Percentiles rank a stretch among this genome's conserved stretches.
These are phyloP conservation scores for Carassius carassius DNA, from an alignment of 2,113 vertebrate species.

Conservation along the genomic window DNA sequence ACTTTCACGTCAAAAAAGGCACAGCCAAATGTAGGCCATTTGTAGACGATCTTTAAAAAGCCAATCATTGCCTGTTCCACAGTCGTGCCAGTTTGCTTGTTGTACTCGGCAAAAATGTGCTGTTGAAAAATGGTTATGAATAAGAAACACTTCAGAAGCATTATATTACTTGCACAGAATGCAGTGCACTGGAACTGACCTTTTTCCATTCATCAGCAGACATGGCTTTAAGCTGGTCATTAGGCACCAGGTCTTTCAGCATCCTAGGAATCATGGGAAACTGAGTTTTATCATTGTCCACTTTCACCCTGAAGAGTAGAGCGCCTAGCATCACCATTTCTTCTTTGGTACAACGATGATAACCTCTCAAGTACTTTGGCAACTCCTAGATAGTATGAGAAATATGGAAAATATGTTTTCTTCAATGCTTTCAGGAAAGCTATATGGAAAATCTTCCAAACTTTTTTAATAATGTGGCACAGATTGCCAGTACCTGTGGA, in stretches of 20 bases:
- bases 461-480: not conserved
- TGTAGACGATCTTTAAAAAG: slow-evolving; percentile 83
- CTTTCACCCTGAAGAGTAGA: slow-evolving; percentile 84
- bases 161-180: not conserved
- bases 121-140: slow-evolving; percentile 37
- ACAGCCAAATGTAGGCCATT: slow-evolving; percentile 94
- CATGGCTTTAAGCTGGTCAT: slow-evolving; percentile 81
- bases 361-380: slow-evolving; percentile 93
- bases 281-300: slow-evolving; percentile 77
- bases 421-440: not conserved
- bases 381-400: slow-evolving; percentile 79
- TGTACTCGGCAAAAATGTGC: slow-evolving; percentile 75
- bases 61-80: slow-evolving; percentile 84
- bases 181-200: slow-evolving; percentile 68
- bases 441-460: not conserved
- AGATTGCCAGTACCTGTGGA: slow-evolving; percentile 84
- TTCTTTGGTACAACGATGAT: slow-evolving; percentile 85
- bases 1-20: slow-evolving; percentile 99
- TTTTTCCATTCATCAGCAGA: slow-evolving; percentile 93
- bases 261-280: slow-evolving; percentile 81
- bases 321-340: slow-evolving; percentile 84
- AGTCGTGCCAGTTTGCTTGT: slow-evolving; percentile 79
- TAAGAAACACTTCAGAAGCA: not conserved
- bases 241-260: slow-evolving; percentile 88
- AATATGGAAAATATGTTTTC: not conserved